Percentiles rank a stretch among this genome's conserved stretches.
Evolutionary conservation across 1,140 invertebrate species (phyloP).

Genomic region (Bombus haemorrhoidalis): DNA sequence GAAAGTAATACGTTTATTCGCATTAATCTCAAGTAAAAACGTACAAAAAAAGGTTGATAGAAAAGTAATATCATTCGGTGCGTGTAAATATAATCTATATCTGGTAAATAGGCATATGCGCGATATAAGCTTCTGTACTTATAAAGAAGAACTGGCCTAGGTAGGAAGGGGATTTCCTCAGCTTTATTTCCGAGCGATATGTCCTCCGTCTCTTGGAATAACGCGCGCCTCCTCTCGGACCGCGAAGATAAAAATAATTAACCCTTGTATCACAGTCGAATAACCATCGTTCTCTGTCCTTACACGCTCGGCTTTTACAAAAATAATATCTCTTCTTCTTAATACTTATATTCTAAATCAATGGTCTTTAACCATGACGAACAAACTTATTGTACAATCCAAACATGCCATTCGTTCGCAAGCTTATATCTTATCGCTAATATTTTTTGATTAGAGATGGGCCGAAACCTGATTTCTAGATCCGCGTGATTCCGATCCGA

Average conservation of each 20-base stretch:
- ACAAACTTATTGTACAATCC: neutral
- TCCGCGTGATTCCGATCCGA: neutral
- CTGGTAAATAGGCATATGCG: neutral
- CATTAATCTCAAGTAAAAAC: constrained; percentile 41
- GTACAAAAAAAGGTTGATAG: constrained; percentile 36
- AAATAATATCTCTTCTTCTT: neutral
- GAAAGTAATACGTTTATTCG: constrained; percentile 47
- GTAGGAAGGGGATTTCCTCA: constrained; percentile 34
- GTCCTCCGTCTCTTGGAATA: constrained; percentile 9
- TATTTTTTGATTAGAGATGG: neutral
- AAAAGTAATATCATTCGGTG: constrained; percentile 32
- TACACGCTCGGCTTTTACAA: constrained; percentile 1
- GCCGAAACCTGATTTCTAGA: neutral
- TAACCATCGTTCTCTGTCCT: constrained; percentile 16
- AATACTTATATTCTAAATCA: neutral
- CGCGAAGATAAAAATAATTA: constrained; percentile 29
- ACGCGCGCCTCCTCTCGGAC: constrained; percentile 18
- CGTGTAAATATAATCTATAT: constrained; percentile 38
- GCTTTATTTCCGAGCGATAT: constrained; percentile 7
- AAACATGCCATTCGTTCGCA: neutral
- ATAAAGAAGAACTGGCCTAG: constrained; percentile 47
- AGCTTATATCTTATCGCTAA: neutral
- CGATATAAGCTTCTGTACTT: constrained; percentile 29
- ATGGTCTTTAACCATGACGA: neutral
- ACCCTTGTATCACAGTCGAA: constrained; percentile 59